Percentiles rank a stretch among this genome's conserved stretches.
phyloP scores from a whole-genome alignment of 1,140 invertebrate genomes.

The Philopotamus ludificatus region DNA sequence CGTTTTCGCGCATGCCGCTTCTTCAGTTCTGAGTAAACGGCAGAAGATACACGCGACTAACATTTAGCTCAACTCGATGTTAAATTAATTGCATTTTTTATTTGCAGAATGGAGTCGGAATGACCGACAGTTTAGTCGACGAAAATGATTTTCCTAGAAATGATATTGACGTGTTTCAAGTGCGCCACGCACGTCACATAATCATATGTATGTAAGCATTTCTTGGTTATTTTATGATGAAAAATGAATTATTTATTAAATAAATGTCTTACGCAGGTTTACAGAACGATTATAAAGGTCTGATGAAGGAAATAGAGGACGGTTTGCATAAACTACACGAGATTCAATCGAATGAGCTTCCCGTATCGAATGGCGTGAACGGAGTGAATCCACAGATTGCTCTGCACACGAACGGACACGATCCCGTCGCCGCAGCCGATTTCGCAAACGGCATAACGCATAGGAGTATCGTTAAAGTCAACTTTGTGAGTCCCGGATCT shows the following conservation, averaged over 20 bases:
- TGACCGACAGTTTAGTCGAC: constrained; percentile 86
- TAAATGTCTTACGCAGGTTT: constrained; percentile 60
- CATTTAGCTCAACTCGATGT: too few relatives aligned
- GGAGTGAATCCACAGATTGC: background rate
- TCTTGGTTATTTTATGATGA: background rate
- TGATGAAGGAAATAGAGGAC: constrained; percentile 85
- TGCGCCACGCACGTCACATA: constrained; percentile 79
- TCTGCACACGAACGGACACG: constrained; percentile 7
- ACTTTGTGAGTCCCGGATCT: constrained; percentile 71
- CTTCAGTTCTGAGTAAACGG: too few relatives aligned
- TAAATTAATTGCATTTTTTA: too few relatives aligned
- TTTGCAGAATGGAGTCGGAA: constrained; percentile 76
- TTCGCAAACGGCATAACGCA: constrained; percentile 17
- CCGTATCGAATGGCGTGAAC: background rate
- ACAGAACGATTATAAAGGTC: constrained; percentile 84
- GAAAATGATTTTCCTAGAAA: constrained; percentile 80
- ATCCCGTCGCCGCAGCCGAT: constrained; percentile 6
- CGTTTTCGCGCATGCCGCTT: too few relatives aligned
- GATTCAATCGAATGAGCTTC: constrained; percentile 34
- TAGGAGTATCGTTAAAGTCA: constrained; percentile 70
- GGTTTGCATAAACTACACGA: constrained; percentile 61
- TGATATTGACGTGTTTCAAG: constrained; percentile 90
- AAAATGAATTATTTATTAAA: constrained; percentile 13
- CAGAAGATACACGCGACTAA: too few relatives aligned
- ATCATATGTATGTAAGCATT: constrained; percentile 85